Base-by-base conservation (phyloP, 2,888 invertebrate genomes). In the Eubasilissa splendida region DNA sequence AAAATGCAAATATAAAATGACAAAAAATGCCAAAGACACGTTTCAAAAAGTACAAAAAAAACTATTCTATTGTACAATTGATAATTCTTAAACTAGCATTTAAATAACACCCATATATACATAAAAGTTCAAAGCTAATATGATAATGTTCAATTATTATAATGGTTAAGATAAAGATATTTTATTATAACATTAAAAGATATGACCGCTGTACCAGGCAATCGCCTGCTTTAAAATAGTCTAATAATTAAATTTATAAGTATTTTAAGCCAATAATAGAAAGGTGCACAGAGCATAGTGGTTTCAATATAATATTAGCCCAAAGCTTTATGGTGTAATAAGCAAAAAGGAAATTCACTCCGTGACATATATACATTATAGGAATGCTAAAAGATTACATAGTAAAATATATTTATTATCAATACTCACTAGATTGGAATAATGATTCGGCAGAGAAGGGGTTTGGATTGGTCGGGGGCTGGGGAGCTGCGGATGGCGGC, bases 401-500 rank as follows among this genome's bases (percentile, higher is more conserved):
- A n/a, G 58, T 8, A n/a, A 58, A n/a, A 58, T 58, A 58, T 4
- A 58, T n/a, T 42, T 42, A 42, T 42, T 5, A 3, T n/a, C 4
- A n/a, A 78, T 86, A 92, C 94, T 94, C 91, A 93, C 95, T 96
- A 85, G 95, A 93, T 90, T 96, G 96, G 88, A 96, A 96, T 84
- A 96, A 92, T 85, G 96, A 96, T 88, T 96, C 96, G 8, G 96
- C 96, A 11, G 96, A 96, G 89, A 96, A 96, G 1, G 96, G 96
- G 88, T 95, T 96, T 9, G 96, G 95, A 86, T 95, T 94, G 10
- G 87, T 85, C 7, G 85, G 83, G 5, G 87, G 85, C 73, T 90
- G 90, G 70, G 88, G 86, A 84, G 90, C 86, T 54, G 88, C 88
- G 50, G 88, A 87, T 22, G 89, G 88, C 81, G 92, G 91, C 53